phyloP scores from a whole-genome alignment of 2,888 invertebrate genomes.

The Nezara viridula region DNA sequence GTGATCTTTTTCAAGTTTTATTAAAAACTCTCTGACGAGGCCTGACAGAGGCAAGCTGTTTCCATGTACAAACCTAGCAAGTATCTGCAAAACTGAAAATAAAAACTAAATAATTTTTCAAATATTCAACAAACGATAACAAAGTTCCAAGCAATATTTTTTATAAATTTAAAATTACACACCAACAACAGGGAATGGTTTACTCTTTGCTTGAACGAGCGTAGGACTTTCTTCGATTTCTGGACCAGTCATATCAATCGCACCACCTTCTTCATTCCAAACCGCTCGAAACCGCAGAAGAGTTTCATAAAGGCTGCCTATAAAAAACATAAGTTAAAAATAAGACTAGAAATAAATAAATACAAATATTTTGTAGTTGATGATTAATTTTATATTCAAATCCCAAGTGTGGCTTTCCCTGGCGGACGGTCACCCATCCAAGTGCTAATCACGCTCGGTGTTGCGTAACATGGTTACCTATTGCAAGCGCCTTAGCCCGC shows the following conservation, averaged over 20 bases:
- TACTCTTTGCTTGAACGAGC: conserved; percentile 26
- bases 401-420: too few species aligned
- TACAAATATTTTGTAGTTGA: background rate
- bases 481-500: too few species aligned
- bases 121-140: background rate
- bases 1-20: conserved; percentile 58
- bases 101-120: background rate
- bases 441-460: too few species aligned
- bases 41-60: conserved; percentile 53
- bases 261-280: conserved; percentile 61
- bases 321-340: background rate
- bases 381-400: background rate
- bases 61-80: conserved; percentile 62
- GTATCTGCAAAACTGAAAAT: conserved; percentile 57
- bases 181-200: conserved; percentile 54
- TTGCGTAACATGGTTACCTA: too few species aligned
- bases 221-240: conserved; percentile 55
- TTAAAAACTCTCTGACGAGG: conserved; percentile 59
- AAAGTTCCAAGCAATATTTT: background rate
- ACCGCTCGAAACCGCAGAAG: conserved; percentile 60
- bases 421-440: too few species aligned
- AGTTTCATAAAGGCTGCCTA: conserved; percentile 62
- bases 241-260: conserved; percentile 59
- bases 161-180: background rate
- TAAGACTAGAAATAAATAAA: background rate